Percentiles rank a stretch among this genome's conserved stretches.
Evolutionary conservation across 2,888 invertebrate genomes (phyloP).

Genomic region (Petrolisthes cinctipes): DNA sequence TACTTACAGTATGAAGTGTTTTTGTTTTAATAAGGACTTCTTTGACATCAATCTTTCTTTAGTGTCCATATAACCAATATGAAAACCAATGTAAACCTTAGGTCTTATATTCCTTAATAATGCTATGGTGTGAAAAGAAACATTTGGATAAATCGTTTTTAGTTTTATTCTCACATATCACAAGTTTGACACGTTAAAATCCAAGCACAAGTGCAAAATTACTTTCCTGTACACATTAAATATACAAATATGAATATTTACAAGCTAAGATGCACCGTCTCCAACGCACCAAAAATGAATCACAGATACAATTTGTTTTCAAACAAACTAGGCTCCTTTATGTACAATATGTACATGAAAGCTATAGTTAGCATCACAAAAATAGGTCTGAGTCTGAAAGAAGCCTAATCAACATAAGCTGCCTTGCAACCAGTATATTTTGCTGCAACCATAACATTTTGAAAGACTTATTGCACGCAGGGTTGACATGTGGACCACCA

Average conservation of each 20-base stretch:
- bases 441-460: constrained; percentile 52
- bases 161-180: constrained; percentile 62
- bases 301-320: constrained; percentile 61
- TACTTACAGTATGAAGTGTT: neutral
- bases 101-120: neutral
- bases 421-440: constrained; percentile 55
- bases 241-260: constrained; percentile 61
- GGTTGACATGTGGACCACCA: constrained; percentile 52
- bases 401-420: constrained; percentile 59
- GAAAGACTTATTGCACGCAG: constrained; percentile 62
- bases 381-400: constrained; percentile 60
- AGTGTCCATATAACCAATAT: neutral
- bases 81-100: neutral
- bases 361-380: constrained; percentile 61
- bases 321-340: constrained; percentile 60
- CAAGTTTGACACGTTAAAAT: constrained; percentile 61
- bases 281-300: constrained; percentile 59
- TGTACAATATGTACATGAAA: constrained; percentile 59
- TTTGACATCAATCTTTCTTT: neutral
- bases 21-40: neutral
- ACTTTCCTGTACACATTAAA: constrained; percentile 62
- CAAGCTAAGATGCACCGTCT: constrained; percentile 57
- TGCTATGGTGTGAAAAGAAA: constrained; percentile 12
- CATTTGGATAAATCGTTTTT: constrained; percentile 37
- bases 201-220: constrained; percentile 60